These are phyloP conservation scores for Hapalemur alaotrensis DNA, from an alignment of 2,797 vertebrate genomes.

Conservation along the genomic window DNA sequence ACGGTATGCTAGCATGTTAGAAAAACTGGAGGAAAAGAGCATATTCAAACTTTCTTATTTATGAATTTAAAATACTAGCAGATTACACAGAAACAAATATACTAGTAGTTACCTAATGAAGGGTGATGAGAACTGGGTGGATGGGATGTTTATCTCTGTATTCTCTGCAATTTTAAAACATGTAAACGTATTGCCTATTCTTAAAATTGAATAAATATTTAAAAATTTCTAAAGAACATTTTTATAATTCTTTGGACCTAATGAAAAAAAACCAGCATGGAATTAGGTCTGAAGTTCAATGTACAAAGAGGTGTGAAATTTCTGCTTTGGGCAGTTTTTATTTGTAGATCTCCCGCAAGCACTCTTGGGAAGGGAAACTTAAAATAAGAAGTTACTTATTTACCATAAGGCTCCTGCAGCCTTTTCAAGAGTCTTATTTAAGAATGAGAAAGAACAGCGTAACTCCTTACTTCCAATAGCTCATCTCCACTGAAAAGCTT, in stretches of 20 bases:
- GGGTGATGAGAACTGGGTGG: background rate
- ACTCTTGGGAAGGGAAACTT: background rate
- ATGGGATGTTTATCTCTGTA: background rate
- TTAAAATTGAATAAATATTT: background rate
- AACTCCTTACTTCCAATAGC: conserved; percentile 91
- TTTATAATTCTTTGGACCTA: background rate
- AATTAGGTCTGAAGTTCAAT: background rate
- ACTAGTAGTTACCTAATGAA: background rate
- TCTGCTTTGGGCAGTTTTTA: background rate
- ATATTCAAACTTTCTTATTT: background rate
- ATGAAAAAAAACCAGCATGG: background rate
- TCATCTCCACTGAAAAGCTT: conserved; percentile 97
- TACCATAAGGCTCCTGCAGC: background rate
- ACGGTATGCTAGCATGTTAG: background rate
- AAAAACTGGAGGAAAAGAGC: background rate
- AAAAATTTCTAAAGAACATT: background rate
- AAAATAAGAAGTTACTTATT: conserved; percentile 9
- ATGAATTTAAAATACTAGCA: background rate
- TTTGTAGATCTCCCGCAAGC: background rate
- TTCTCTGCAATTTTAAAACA: conserved; percentile 12
- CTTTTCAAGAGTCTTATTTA: conserved; percentile 14
- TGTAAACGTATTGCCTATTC: background rate
- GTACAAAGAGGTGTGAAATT: background rate
- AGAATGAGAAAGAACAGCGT: background rate
- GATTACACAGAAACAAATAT: background rate